Evolutionary conservation across 2,888 invertebrate species (phyloP).

Genomic region (Adelognathus sp.): DNA sequence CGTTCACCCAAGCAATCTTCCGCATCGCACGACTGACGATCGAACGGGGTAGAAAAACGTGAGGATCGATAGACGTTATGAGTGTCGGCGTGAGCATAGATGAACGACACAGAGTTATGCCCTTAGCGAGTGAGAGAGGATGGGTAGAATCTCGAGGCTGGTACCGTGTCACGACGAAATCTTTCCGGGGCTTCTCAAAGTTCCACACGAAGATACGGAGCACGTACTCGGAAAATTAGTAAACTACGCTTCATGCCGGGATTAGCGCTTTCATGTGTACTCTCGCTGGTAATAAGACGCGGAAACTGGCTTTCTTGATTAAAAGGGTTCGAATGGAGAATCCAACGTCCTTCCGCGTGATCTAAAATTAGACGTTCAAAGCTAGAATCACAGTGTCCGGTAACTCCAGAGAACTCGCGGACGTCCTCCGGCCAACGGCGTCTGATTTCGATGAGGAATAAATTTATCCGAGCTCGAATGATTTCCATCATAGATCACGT

Average conservation of each 20-base stretch:
- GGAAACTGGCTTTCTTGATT: slow-evolving; percentile 10
- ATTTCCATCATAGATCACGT: no score
- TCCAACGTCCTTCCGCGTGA: not conserved
- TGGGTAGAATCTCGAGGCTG: not conserved
- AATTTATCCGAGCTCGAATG: no score
- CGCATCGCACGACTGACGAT: slow-evolving; percentile 32
- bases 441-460: no score
- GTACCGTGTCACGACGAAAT: slow-evolving; percentile 22
- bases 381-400: not conserved
- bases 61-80: slow-evolving; percentile 1
- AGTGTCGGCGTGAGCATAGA: not conserved
- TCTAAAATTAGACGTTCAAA: not conserved
- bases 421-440: no score
- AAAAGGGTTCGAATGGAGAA: slow-evolving; percentile 4
- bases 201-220: slow-evolving; percentile 35
- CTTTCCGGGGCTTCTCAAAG: slow-evolving; percentile 44
- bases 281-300: not conserved
- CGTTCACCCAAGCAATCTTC: not conserved
- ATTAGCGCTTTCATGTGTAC: not conserved
- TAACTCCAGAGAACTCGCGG: no score
- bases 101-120: not conserved
- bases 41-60: slow-evolving; percentile 33
- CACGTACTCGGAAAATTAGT: slow-evolving; percentile 45
- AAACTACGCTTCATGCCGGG: slow-evolving; percentile 10
- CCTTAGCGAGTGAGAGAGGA: not conserved